Percentiles rank a stretch among this genome's conserved stretches.
phyloP scores from a whole-genome alignment of 2,113 vertebrate species.

The Oxygymnocypris stewartii region DNA sequence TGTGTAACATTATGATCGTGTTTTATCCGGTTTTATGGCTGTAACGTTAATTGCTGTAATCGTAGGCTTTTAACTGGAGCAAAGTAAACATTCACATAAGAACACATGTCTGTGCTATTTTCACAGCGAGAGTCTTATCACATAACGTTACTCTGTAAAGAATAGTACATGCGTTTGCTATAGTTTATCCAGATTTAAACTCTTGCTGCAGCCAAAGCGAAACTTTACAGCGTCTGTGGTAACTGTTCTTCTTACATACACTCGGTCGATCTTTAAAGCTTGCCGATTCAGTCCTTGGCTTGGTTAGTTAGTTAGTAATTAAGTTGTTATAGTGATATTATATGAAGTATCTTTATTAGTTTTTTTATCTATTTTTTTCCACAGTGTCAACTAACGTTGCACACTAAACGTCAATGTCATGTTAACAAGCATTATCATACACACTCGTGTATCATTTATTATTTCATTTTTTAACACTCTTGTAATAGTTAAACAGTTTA shows the following conservation, averaged over 20 bases:
- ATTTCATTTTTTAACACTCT: not conserved
- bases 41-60: constrained; percentile 22
- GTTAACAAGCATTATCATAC: not conserved
- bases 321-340: not conserved
- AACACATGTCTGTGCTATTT: constrained; percentile 17
- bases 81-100: constrained; percentile 34
- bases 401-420: not conserved
- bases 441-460: not conserved
- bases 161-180: not conserved
- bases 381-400: not conserved
- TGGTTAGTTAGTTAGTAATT: not conserved
- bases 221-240: not conserved
- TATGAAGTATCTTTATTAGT: not conserved
- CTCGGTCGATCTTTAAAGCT: not conserved
- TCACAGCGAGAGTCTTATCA: not conserved
- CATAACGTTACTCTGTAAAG: not conserved
- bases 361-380: not conserved
- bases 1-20: constrained; percentile 25
- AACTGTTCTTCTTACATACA: not conserved
- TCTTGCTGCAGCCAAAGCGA: not conserved
- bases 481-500: not conserved
- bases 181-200: not conserved
- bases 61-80: not conserved
- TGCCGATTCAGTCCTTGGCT: not conserved
- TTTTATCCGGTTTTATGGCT: constrained; percentile 17